Percentiles rank a stretch among this genome's conserved stretches.
Evolutionary conservation across 2,797 vertebrate species (phyloP).

Genomic region (Eidolon dupreanum): DNA sequence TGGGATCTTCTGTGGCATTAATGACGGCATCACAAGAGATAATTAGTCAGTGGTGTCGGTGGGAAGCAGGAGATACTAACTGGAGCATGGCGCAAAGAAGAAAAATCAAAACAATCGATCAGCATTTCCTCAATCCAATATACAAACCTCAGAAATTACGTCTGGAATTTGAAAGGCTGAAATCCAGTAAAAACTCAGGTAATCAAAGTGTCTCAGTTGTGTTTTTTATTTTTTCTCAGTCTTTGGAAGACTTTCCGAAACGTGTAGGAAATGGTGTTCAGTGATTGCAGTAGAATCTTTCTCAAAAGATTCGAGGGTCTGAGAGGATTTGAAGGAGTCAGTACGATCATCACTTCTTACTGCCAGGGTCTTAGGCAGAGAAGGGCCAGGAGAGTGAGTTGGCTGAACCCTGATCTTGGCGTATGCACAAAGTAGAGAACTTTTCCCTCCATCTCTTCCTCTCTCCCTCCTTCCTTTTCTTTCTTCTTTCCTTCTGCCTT

Average conservation of each 20-base stretch:
- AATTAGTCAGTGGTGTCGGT: constrained; percentile 53
- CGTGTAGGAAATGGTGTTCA: background rate
- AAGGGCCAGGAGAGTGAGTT: background rate
- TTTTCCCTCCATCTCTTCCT: background rate
- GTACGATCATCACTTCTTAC: background rate
- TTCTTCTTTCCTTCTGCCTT: background rate
- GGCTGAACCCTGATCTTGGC: background rate
- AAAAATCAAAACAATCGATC: constrained; percentile 46
- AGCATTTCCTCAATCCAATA: background rate
- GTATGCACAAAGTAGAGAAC: rapidly evolving
- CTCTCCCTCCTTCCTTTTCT: background rate
- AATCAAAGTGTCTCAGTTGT: background rate
- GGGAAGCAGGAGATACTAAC: constrained; percentile 16
- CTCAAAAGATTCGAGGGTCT: background rate
- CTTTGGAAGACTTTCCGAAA: background rate
- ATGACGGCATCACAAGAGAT: background rate
- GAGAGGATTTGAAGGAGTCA: background rate
- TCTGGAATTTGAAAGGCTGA: background rate
- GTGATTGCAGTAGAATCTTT: background rate
- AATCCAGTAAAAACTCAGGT: background rate
- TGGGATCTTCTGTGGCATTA: background rate
- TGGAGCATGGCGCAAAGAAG: background rate
- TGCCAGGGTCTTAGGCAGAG: background rate
- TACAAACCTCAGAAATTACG: background rate
- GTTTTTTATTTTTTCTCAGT: background rate